Evolutionary conservation across 2,113 vertebrate genomes (phyloP).

Genomic region (Parus major): DNA sequence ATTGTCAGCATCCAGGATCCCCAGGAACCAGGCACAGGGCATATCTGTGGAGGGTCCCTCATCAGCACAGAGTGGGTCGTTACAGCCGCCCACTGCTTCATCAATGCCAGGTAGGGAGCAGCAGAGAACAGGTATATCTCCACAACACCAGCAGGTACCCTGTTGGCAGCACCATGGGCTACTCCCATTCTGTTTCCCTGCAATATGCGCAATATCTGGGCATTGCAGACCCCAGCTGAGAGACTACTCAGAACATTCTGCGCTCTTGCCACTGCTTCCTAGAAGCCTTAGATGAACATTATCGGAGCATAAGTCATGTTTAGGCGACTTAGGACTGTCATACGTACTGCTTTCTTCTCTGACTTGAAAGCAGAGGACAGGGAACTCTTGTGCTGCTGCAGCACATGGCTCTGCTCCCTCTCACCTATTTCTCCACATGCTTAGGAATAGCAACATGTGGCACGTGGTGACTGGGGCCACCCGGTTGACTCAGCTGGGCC

Average conservation of each 20-base stretch:
- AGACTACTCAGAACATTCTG: not conserved
- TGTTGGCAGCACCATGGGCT: not conserved
- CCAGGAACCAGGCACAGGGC: not conserved
- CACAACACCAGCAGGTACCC: not conserved
- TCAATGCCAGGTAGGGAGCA: not conserved
- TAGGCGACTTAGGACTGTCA: not conserved
- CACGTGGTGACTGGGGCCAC: not conserved
- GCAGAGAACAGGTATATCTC: rapidly evolving
- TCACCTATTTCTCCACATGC: not conserved
- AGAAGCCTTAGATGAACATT: not conserved
- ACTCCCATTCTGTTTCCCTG: not conserved
- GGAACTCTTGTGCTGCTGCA: not conserved
- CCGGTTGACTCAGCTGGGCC: not conserved
- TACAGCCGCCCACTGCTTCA: not conserved
- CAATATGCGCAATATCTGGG: rapidly evolving
- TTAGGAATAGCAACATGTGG: not conserved
- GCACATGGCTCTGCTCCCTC: not conserved
- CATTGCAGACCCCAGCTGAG: not conserved
- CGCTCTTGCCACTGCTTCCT: not conserved
- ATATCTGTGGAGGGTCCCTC: not conserved
- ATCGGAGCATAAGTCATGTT: not conserved
- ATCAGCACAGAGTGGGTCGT: slow-evolving; percentile 1
- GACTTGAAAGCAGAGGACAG: not conserved
- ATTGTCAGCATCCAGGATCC: not conserved
- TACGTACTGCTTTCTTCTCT: not conserved